Evolutionary conservation across 2,888 invertebrate genomes (phyloP).

Genomic region (Scelioninae gen. 1): DNA sequence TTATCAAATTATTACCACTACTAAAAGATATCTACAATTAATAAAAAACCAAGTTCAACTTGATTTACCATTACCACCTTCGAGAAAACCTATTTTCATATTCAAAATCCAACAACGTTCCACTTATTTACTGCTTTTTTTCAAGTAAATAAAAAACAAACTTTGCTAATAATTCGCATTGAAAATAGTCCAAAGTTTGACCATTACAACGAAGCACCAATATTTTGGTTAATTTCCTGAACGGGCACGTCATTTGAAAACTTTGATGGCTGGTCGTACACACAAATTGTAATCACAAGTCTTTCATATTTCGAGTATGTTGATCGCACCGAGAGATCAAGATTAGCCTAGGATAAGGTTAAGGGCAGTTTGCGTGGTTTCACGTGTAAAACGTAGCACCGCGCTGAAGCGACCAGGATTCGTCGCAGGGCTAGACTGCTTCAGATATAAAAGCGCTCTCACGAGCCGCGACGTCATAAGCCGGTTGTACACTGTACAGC

Average conservation of each 20-base stretch:
- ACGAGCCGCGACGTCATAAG: slow-evolving; percentile 69
- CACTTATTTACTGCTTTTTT: too few species aligned
- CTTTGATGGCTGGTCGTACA: slow-evolving; percentile 30
- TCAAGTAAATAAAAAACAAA: too few species aligned
- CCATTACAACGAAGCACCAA: too few species aligned
- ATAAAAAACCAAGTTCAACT: too few species aligned
- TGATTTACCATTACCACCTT: too few species aligned
- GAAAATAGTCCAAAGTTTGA: too few species aligned
- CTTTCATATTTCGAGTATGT: slow-evolving; percentile 30
- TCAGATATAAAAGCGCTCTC: slow-evolving; percentile 71
- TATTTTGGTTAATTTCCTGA: slow-evolving; percentile 35
- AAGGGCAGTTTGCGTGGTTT: slow-evolving; percentile 54
- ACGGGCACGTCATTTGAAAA: slow-evolving; percentile 17
- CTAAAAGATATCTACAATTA: too few species aligned
- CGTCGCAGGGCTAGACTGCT: slow-evolving; percentile 66
- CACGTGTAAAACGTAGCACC: slow-evolving; percentile 55
- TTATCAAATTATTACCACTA: too few species aligned
- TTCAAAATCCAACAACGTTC: too few species aligned
- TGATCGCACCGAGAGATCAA: slow-evolving; percentile 32
- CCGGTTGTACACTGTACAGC: too few species aligned
- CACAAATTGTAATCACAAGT: slow-evolving; percentile 25
- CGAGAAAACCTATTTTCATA: too few species aligned
- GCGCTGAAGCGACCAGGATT: slow-evolving; percentile 58
- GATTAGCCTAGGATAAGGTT: slow-evolving; percentile 53
- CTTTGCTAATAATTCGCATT: too few species aligned